Evolutionary conservation across 2,113 vertebrate genomes (phyloP).

Genomic region (Crypturellus undulatus): DNA sequence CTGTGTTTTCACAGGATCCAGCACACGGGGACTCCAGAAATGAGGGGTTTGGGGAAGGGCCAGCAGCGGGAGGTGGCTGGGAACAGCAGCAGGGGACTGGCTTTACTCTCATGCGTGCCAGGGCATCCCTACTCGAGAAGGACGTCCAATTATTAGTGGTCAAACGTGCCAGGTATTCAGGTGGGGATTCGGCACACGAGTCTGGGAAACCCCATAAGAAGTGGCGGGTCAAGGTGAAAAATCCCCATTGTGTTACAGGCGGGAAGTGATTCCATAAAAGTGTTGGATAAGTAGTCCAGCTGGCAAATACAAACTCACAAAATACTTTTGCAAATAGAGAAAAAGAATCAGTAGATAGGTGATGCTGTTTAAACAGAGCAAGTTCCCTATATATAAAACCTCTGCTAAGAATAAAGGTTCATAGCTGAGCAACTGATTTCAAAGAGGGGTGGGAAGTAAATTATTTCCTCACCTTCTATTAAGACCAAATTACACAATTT

Average conservation of each 20-base stretch:
- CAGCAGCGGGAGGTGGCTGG: neutral
- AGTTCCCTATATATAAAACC: neutral
- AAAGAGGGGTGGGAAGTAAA: neutral
- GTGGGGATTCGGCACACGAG: neutral
- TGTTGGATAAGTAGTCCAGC: slow-evolving; percentile 4
- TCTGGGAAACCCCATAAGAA: neutral
- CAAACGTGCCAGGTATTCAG: neutral
- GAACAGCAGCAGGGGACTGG: neutral
- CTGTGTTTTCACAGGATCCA: neutral
- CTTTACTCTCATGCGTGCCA: neutral
- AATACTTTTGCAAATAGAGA: slow-evolving; percentile 11
- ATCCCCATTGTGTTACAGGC: neutral
- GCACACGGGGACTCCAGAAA: neutral
- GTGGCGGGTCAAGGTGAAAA: slow-evolving; percentile 16
- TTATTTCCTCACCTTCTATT: neutral
- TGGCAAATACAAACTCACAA: slow-evolving; percentile 18
- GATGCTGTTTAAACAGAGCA: slow-evolving; percentile 25
- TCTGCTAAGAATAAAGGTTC: slow-evolving; percentile 20
- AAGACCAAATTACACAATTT: slow-evolving; percentile 11
- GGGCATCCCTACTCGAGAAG: neutral
- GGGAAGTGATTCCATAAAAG: slow-evolving; percentile 31
- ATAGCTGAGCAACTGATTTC: slow-evolving; percentile 39
- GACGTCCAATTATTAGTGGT: neutral
- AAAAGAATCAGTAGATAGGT: neutral
- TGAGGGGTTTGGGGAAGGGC: neutral